A percentile compares a stretch with the other conserved stretches of the same genome.
These are phyloP conservation scores for Physocephala rufipes DNA, from an alignment of 2,888 invertebrate species.

Conservation along the genomic window DNA sequence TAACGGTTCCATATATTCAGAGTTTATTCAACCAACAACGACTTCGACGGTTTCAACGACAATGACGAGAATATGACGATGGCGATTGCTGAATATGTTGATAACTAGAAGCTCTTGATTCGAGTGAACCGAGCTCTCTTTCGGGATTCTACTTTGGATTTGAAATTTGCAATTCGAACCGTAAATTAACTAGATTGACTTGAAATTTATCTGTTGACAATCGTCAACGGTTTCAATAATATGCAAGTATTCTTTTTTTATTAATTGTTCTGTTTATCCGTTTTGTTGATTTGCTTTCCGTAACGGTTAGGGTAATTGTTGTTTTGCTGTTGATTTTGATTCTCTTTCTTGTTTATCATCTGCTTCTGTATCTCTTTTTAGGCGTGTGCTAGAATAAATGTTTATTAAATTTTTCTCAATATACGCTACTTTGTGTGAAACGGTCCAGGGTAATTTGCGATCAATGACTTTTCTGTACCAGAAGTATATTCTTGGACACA, in stretches of 20 bases:
- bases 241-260: constrained; percentile 24
- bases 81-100: constrained; percentile 13
- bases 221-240: constrained; percentile 39
- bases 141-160: background rate
- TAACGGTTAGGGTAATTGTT: too few relatives aligned
- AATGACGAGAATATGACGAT: too few relatives aligned
- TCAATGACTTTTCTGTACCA: constrained; percentile 5
- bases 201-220: constrained; percentile 34
- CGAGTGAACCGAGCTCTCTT: background rate
- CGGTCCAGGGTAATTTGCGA: background rate
- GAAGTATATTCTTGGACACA: too few relatives aligned
- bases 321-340: too few relatives aligned
- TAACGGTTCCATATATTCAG: background rate
- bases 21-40: constrained; percentile 23
- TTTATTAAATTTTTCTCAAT: constrained; percentile 11
- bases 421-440: constrained; percentile 12
- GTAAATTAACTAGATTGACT: constrained; percentile 42
- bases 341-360: constrained; percentile 19
- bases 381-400: constrained; percentile 16
- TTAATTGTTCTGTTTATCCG: too few relatives aligned
- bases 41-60: too few relatives aligned
- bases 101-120: constrained; percentile 9
- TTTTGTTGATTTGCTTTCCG: too few relatives aligned
- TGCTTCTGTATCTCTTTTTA: constrained; percentile 6
- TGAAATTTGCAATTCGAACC: constrained; percentile 11